These are phyloP conservation scores for Lepidurus packardi DNA, from an alignment of 1,140 invertebrate species.

Conservation along the genomic window DNA sequence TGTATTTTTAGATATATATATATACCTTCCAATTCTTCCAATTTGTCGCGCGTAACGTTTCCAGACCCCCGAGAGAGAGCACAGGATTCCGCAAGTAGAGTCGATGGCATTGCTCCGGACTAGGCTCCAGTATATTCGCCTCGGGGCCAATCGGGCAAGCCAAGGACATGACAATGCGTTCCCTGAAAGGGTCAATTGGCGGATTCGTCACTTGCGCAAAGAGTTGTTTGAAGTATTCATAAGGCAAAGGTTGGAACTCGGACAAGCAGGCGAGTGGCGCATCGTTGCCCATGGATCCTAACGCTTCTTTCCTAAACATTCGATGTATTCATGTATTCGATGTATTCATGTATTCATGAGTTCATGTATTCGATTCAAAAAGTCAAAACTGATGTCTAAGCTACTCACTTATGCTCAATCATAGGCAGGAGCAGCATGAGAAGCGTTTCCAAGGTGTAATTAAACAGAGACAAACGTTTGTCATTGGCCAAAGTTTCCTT, in stretches of 20 bases:
- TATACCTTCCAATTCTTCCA: constrained; percentile 79
- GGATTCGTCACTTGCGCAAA: constrained; percentile 99
- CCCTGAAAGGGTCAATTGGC: constrained; percentile 98
- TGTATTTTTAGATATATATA: too few relatives aligned
- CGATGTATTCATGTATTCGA: background rate
- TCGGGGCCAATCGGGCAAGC: constrained; percentile 86
- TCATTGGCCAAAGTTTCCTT: constrained; percentile 54
- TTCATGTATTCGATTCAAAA: background rate
- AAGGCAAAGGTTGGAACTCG: constrained; percentile 84
- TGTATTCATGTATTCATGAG: too few relatives aligned
- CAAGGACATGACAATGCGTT: constrained; percentile 97
- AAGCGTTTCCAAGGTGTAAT: constrained; percentile 92
- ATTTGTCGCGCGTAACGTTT: constrained; percentile 76
- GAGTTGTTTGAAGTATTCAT: constrained; percentile 98
- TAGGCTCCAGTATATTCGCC: constrained; percentile 87
- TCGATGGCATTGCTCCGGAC: constrained; percentile 80
- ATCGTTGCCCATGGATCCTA: constrained; percentile 99
- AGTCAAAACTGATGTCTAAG: constrained; percentile 29
- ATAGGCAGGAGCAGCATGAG: constrained; percentile 90
- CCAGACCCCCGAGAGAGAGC: constrained; percentile 80
- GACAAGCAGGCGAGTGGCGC: constrained; percentile 94
- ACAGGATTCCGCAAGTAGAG: constrained; percentile 93
- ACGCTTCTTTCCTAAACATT: constrained; percentile 82
- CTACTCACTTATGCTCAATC: constrained; percentile 85
- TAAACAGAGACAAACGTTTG: constrained; percentile 79